Base-by-base conservation (phyloP, 2,888 invertebrate genomes). In the Laspeyria flexula region DNA sequence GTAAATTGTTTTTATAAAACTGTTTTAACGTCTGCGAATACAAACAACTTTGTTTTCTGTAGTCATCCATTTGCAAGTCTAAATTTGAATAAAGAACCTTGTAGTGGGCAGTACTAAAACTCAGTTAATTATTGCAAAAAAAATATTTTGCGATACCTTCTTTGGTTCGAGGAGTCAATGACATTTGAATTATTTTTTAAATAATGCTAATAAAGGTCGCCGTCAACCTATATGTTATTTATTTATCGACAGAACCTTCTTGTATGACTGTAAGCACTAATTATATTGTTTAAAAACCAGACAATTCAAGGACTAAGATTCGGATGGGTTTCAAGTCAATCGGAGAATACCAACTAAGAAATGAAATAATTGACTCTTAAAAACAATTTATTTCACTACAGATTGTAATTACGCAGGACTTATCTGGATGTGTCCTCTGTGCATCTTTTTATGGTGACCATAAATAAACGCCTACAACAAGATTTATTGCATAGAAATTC, bases 381-480 rank as follows among this genome's bases (percentile, higher is more conserved):
- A n/a, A 6, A 25, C 3, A 6, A 7, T 25, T 6, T 6, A 25
- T 6, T 25, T 25, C 18, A 7, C 9, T 38, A 53, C 58, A 44
- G 49, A 50, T 51, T 50, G 64, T 81, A 79, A 83, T 83, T 81
- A 73, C 60, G 60, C 46, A 51, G 58, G 67, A 65, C 65, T 69
- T 76, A 79, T 81, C 78, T 66, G 65, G 64, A 74, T 75, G 71
- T 55, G 74, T 78, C 80, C 79, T 84, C 83, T 83, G 77, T 79
- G 72, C 69, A 75, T 77, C 77, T 83, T 81, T 87, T 85, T 85
- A 86, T 83, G 83, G 83, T 56, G 54, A 59, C 58, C 71, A 82
- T 89, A 88, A 88, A 85, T 86, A 75, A 76, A 70, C 81, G 67
- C 87, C 87, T 77, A 88, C 87, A 54, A 63, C 48, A 65, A 63